Percentiles rank a stretch among this genome's conserved stretches.
Evolutionary conservation across 2,888 invertebrate genomes (phyloP).

Genomic region (Cremastinae sp.): DNA sequence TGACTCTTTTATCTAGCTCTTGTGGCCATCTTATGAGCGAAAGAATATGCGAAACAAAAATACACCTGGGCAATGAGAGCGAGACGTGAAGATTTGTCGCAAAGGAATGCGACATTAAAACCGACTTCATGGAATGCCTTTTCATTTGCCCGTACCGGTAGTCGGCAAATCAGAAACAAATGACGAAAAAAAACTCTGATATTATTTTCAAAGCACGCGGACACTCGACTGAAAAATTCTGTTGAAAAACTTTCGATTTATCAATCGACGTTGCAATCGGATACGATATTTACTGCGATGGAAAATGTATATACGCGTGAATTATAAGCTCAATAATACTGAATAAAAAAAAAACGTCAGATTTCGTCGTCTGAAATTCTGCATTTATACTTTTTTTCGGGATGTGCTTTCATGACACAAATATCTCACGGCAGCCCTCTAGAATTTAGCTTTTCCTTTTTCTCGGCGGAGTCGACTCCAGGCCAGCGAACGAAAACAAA

Average conservation of each 20-base stretch:
- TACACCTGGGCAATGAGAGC: conserved; percentile 50
- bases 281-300: no score
- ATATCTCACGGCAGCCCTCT: conserved; percentile 71
- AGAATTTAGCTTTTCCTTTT: conserved; percentile 74
- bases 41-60: conserved; percentile 51
- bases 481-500: conserved; percentile 32
- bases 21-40: conserved; percentile 58
- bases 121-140: conserved; percentile 48
- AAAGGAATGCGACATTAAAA: conserved; percentile 48
- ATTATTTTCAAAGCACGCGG: no score
- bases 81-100: conserved; percentile 11
- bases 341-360: neutral
- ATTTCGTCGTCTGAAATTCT: conserved; percentile 54
- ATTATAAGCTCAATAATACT: no score
- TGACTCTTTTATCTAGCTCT: conserved; percentile 54
- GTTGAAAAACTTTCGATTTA: no score
- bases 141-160: conserved; percentile 43
- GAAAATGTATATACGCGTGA: no score
- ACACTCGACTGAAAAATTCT: conserved; percentile 8
- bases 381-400: conserved; percentile 64
- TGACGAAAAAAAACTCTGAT: conserved; percentile 15
- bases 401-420: conserved; percentile 73
- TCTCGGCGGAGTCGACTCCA: conserved; percentile 47
- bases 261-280: no score
- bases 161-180: conserved; percentile 34